Evolutionary conservation across 2,113 vertebrate genomes (phyloP).

Genomic region (Vanacampus margaritifer): DNA sequence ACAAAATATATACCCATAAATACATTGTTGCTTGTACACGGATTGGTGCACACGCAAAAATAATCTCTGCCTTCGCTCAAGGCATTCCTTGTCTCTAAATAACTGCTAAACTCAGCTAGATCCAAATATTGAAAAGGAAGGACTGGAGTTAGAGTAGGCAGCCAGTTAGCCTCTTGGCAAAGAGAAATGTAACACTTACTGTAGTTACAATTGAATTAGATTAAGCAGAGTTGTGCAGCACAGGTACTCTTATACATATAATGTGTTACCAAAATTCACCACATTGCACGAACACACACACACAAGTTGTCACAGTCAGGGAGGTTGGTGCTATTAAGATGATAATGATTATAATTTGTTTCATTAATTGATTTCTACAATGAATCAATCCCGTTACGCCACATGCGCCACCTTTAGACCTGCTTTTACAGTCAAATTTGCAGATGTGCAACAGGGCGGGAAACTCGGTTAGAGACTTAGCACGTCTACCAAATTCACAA

Average conservation of each 20-base stretch:
- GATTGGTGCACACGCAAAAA: slow-evolving; percentile 9
- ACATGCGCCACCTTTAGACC: too few species aligned
- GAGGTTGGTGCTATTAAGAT: too few species aligned
- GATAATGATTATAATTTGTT: too few species aligned
- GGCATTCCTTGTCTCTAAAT: slow-evolving; percentile 51
- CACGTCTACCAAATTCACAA: too few species aligned
- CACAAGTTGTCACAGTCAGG: too few species aligned
- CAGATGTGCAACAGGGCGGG: too few species aligned
- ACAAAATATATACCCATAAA: slow-evolving; percentile 3
- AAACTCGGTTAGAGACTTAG: too few species aligned
- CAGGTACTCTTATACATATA: not conserved
- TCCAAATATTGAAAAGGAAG: slow-evolving; percentile 57
- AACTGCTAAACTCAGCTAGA: slow-evolving; percentile 59
- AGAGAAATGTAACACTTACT: slow-evolving; percentile 31
- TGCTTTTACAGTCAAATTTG: too few species aligned
- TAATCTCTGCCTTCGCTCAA: slow-evolving; percentile 45
- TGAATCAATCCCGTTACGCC: too few species aligned
- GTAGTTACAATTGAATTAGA: slow-evolving; percentile 13
- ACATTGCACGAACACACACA: too few species aligned
- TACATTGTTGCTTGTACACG: slow-evolving; percentile 3
- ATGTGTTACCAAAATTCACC: too few species aligned
- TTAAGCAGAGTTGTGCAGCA: not conserved
- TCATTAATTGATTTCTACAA: too few species aligned
- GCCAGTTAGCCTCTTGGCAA: slow-evolving; percentile 49
- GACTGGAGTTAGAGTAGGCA: slow-evolving; percentile 44